Conservation (phyloP, 1,140 invertebrate species). For the Drosophila repletoides region DNA sequence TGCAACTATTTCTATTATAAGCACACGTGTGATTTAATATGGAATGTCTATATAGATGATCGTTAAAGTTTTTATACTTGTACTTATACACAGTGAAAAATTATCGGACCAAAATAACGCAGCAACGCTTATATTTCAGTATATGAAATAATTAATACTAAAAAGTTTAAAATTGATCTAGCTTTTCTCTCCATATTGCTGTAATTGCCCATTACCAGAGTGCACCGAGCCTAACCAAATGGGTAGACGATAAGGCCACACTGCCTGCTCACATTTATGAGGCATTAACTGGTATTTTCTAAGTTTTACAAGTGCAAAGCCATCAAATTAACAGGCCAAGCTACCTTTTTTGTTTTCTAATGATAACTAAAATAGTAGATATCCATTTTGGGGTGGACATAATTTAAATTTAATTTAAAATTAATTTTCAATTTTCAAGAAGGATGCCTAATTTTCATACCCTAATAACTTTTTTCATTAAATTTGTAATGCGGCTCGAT, state of each 20-base stretch:
- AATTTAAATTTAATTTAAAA: too few relatives aligned
- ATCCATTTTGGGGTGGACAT: too few relatives aligned
- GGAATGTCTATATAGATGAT: background rate
- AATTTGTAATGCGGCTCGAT: too few relatives aligned
- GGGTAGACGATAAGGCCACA: background rate
- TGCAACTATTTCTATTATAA: background rate
- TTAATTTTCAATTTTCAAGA: too few relatives aligned
- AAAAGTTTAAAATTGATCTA: too few relatives aligned
- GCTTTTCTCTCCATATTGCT: background rate
- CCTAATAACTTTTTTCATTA: too few relatives aligned
- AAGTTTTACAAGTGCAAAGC: background rate
- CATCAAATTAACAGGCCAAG: background rate
- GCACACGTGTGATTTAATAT: background rate
- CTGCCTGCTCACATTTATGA: background rate
- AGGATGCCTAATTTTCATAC: too few relatives aligned
- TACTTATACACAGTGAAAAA: too few relatives aligned
- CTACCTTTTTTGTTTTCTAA: background rate
- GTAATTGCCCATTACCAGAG: background rate
- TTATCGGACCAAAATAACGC: too few relatives aligned
- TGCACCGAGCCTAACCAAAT: background rate
- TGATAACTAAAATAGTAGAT: background rate
- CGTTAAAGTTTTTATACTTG: too few relatives aligned
- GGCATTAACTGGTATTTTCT: background rate
- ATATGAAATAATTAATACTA: too few relatives aligned
- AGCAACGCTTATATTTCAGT: too few relatives aligned